These are phyloP conservation scores for Chionoecetes opilio DNA, from an alignment of 1,140 invertebrate genomes.

Conservation along the genomic window DNA sequence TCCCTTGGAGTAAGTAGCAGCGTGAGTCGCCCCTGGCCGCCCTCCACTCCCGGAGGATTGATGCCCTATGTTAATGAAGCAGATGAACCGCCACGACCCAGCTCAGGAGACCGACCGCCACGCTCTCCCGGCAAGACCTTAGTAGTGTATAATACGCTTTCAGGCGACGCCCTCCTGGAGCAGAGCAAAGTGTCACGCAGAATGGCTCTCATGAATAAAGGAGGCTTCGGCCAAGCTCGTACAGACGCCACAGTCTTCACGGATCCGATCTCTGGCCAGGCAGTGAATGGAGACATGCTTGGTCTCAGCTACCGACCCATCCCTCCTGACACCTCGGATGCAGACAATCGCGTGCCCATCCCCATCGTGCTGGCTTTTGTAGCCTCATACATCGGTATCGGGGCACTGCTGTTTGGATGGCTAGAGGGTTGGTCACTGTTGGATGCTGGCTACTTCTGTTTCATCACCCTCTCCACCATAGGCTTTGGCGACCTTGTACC, in stretches of 20 bases:
- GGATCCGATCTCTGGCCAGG: conserved; percentile 78
- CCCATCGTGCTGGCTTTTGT: conserved; percentile 71
- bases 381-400: conserved; percentile 65
- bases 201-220: conserved; percentile 77
- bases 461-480: conserved; percentile 93
- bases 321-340: conserved; percentile 74
- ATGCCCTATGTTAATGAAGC: conserved; percentile 35
- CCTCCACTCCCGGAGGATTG: conserved; percentile 48
- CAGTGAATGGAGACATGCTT: conserved; percentile 79
- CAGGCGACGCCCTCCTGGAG: conserved; percentile 78
- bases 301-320: conserved; percentile 80
- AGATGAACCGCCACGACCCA: not conserved
- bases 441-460: conserved; percentile 94
- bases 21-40: conserved; percentile 58
- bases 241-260: conserved; percentile 78
- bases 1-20: conserved; percentile 61
- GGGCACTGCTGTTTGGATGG: conserved; percentile 75
- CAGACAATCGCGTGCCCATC: conserved; percentile 70
- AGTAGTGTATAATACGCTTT: conserved; percentile 81
- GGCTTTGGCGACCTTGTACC: conserved; percentile 94
- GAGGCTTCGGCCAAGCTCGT: conserved; percentile 56
- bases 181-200: conserved; percentile 78
- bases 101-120: conserved; percentile 30
- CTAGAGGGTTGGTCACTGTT: conserved; percentile 86
- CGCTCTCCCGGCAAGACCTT: conserved; percentile 78